Evolutionary conservation across 2,797 vertebrate species (phyloP), one percentile per base, ranked within the genome.

Genomic region (Salmo trutta): DNA sequence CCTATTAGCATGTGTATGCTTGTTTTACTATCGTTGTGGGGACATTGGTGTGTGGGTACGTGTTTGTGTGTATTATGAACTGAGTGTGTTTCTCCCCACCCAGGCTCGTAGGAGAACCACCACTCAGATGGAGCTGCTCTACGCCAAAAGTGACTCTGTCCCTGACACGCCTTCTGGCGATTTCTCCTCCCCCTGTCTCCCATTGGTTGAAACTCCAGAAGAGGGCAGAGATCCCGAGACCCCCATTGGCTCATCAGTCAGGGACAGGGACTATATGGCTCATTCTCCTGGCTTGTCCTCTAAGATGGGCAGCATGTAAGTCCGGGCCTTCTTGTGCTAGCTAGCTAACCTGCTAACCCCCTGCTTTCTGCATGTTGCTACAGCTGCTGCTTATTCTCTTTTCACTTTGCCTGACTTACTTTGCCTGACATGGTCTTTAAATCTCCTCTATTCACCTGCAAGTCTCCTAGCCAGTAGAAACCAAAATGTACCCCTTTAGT

Each of bases 281-380:
- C 92, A 95, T 83, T 90, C 95, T 85, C 92, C 96, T 77, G 95
- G 96, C 93, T 96, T 97, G 86, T 95, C 97, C 94, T 95, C 97
- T 95, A 98, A 97, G 93, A 95, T 94, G 94, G 96, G 96, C 94
- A 95, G 96, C 96, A 97, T 99, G 98, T 99, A 97, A 98, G 98
- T 99, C 90, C 93, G 89, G 78, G 76, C 92, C 74, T 52, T 73
- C 83, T 16, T 78, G 4, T 75, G 36, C 88, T 90, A 87, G 88
- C 86, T 73, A 47, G 33, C 31, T 69, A 19, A 47, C 41, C 10
- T 47, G 41, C 41, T 47, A 47, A 33, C 33, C 67, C 17, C 17
- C 41, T 75, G 53, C 72, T 72, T 81, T 67, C 74, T 87, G 91
- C 90, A 90, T 84, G 82, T 84, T 80, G 76, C 84, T 78, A 71